A percentile compares a stretch with the other conserved stretches of the same genome.
phyloP scores from a whole-genome alignment of 1,140 invertebrate genomes.

The Adelges cooleyi region DNA sequence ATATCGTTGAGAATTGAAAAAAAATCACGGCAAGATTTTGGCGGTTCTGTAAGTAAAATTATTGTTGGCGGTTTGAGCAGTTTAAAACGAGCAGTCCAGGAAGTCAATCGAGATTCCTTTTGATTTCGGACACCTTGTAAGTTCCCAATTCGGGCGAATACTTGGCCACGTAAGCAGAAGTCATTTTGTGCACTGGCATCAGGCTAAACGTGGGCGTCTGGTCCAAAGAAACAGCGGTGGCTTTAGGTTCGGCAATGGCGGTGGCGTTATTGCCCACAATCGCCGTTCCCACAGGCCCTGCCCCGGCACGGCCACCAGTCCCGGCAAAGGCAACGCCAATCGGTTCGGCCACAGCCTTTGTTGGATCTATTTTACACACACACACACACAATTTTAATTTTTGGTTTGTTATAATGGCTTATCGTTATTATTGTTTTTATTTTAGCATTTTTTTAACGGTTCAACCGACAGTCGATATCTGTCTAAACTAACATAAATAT shows the following conservation, averaged over 20 bases:
- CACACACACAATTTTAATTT: not conserved
- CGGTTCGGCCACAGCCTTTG: conserved; percentile 4
- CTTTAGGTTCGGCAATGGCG: not conserved
- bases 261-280: conserved; percentile 4
- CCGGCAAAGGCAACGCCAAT: conserved; percentile 14
- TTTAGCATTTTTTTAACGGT: too few relatives aligned
- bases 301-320: conserved; percentile 9
- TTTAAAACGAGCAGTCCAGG: too few relatives aligned
- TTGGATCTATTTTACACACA: conserved; percentile 13
- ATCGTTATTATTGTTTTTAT: too few relatives aligned
- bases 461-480: too few relatives aligned
- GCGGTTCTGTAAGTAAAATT: too few relatives aligned
- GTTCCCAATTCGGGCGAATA: conserved; percentile 5
- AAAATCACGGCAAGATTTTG: too few relatives aligned
- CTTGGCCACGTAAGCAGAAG: conserved; percentile 7
- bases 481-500: too few relatives aligned
- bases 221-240: conserved; percentile 12
- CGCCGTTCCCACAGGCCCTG: conserved; percentile 8
- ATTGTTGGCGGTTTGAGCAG: too few relatives aligned
- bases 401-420: too few relatives aligned
- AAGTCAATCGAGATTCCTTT: too few relatives aligned
- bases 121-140: conserved; percentile 9
- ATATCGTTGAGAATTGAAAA: too few relatives aligned
- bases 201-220: not conserved
- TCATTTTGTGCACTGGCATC: not conserved